Evolutionary conservation across 2,888 invertebrate species (phyloP), one percentile per base, ranked within the genome.

Genomic region (Callyntrura sp.): DNA sequence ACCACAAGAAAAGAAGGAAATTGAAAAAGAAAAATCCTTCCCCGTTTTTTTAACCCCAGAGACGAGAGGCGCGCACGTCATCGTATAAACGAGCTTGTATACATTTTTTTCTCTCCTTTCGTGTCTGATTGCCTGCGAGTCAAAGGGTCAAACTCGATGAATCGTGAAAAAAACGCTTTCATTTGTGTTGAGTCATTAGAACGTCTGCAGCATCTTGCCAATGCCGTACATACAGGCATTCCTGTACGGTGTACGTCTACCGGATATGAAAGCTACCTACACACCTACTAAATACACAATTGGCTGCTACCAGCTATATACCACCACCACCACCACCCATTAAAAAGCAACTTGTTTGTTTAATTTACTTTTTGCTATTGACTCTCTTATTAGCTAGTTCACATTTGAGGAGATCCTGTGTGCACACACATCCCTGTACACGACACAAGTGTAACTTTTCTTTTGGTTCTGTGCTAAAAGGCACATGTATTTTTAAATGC

Each of bases 191-290:
- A 83, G 57, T 35, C 70, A 51, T 83, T 51, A 55, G 23, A 70
- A 6, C 43, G 17, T 84, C 6, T 25, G n/a, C 43, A 68, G 6
- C 14, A 51, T n/a, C n/a, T n/a, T n/a, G n/a, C n/a, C n/a, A n/a
- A n/a, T n/a, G n/a, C n/a, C 68, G 20, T 25, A 55, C 8, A n/a
- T 51, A 51, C 76, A 51, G 43, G 73, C 76, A 57, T 76, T 28
- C 3, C 14, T 70, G 5, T 35, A 35, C n/a, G 5, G 17, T 20
- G 70, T 70, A 25, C 62, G 3, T 4, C 35, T 35, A 62, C 85
- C 85, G 85, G 85, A 85, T 85, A 85, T 85, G 85, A 85, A 85
- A 85, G 85, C 78, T 85, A n/a, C 35, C 51, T 51, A 60, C 17
- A 3, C 11, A 28, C 14, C 11, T 14, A 25, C 14, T 43, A 4